Base-by-base conservation (phyloP, 2,888 invertebrate genomes). In the Cristatella mucedo region DNA sequence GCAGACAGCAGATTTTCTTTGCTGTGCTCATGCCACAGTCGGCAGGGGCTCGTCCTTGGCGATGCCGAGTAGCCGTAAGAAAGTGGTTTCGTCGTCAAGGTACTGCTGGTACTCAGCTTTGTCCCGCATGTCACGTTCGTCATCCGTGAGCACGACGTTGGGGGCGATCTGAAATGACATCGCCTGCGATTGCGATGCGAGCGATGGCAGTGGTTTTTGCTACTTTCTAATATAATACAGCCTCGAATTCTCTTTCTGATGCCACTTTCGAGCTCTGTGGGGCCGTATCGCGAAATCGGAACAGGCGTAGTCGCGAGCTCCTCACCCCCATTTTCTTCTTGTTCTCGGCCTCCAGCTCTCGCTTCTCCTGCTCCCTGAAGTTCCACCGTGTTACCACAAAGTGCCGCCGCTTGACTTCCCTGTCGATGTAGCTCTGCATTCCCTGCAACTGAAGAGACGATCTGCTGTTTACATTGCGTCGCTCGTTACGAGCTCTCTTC, bases 381-480 rank as follows among this genome's bases (percentile, higher is more conserved):
- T 63, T 57, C 65, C 64, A 66, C 29, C 66, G 50, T 29, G 52
- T 48, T 38, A 57, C 54, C n/a, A 66, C 64, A 52, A 63, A 66
- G 0, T 48, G 49, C 33, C 63, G 50, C 31, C 66, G 49, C 41
- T 61, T 60, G 21, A 63, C 59, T 46, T 66, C 66, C n/a, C 63
- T 49, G 33, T 61, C 61, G 42, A 66, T 50, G 50, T 66, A 66
- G 46, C 59, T 59, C 6, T 52, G 43, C 15, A 61, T 40, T 9
- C 41, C 43, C 9, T 38, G 24, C n/a, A 38, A 16, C 38, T 41
- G 34, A n/a, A n/a, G n/a, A n/a, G n/a, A n/a, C n/a, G n/a, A n/a
- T n/a, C n/a, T n/a, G n/a, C n/a, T n/a, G n/a, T n/a, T n/a, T n/a
- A n/a, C n/a, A n/a, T n/a, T n/a, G n/a, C n/a, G n/a, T n/a, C n/a